Conservation (phyloP, 2,797 vertebrate species). For the Leptatherina wallacei region DNA sequence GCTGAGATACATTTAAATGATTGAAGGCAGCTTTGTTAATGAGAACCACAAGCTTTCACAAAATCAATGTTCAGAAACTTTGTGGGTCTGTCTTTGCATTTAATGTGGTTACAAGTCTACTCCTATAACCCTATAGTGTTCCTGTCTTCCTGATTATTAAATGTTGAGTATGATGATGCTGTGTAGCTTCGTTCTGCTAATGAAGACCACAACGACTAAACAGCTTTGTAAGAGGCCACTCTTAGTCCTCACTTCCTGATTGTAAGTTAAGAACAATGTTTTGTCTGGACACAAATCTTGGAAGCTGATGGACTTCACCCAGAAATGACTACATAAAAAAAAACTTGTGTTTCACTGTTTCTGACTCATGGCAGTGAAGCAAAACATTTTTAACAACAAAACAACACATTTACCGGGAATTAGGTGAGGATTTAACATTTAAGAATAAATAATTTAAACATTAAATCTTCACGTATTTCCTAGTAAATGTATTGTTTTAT, state of each 20-base stretch:
- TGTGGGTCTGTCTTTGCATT: background rate
- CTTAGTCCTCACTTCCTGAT: background rate
- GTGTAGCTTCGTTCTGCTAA: background rate
- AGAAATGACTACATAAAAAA: too few species aligned
- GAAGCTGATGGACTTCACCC: too few species aligned
- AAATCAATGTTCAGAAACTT: conserved; percentile 6
- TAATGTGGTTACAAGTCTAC: conserved; percentile 13
- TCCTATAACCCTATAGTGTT: background rate
- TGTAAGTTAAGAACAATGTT: too few species aligned
- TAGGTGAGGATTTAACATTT: too few species aligned
- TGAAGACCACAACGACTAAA: background rate
- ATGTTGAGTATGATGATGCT: conserved; percentile 2
- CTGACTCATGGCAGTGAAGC: too few species aligned
- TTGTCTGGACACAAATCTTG: too few species aligned
- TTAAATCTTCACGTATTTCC: too few species aligned
- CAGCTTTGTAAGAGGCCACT: background rate
- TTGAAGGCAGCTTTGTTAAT: background rate
- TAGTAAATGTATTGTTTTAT: too few species aligned
- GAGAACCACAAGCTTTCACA: conserved; percentile 6
- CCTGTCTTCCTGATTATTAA: conserved; percentile 28
- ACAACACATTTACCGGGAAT: too few species aligned
- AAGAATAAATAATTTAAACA: too few species aligned
- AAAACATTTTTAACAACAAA: too few species aligned
- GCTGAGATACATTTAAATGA: background rate
- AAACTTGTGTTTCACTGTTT: too few species aligned